Evolutionary conservation across 2,113 vertebrate species (phyloP), one percentile per base, ranked within the genome.

Genomic region (Buteo buteo): DNA sequence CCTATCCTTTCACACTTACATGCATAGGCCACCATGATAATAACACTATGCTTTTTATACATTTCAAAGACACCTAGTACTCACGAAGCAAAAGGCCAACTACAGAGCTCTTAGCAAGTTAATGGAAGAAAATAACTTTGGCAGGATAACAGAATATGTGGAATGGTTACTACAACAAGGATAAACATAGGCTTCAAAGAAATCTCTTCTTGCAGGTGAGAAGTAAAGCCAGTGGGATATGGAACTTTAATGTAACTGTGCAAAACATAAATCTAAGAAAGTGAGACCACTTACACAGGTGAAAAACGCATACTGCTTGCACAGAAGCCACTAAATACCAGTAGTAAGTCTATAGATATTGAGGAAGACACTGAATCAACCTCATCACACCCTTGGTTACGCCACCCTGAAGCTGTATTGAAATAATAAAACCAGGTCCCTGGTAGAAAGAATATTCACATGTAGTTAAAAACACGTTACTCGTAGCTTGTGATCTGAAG

Each of bases 341-440:
- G 16, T 1, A 34, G 19, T 3, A 59, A 61, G 7, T 9, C 15
- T 24, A 18, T 0, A 82, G 14, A 44, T 61, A 67, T 0, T 1
- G 20, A 55, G 32, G 17, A 83, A 66, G 40, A n/a, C 13, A 32
- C 10, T 26, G 54, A 72, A 50, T 40, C 13, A 36, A 55, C 16
- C 10, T 62, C 42, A 49, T 26, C 45, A 20, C 13, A 38, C 18
- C 42, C 32, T 18, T 9, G 5, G 42, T 44, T 58, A 72, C 1
- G 2, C 13, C 42, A 72, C 24, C 10, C 26, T 26, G 49, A 76
- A 76, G 24, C 18, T 15, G 11, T 25, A 36, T 0, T 9, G 14
- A 57, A 73, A 78, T 32, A 47, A 22, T n/a, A 61, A 61, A 61
- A 72, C 2, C 1, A 3, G 8, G 31, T 34, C 18, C 22, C 34